Base-by-base conservation (phyloP, 2,797 vertebrate species). In the Gorsachius magnificus region DNA sequence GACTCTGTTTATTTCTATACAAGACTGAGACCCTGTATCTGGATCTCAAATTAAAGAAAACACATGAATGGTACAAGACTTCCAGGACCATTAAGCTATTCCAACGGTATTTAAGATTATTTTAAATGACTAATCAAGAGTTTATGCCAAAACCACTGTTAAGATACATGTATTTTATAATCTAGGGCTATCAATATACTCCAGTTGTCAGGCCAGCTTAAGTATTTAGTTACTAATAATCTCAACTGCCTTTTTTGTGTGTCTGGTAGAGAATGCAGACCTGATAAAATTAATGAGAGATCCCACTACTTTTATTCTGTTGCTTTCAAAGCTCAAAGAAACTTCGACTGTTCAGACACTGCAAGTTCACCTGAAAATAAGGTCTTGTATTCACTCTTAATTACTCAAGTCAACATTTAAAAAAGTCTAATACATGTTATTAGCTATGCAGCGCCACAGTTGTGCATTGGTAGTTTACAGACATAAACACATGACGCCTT, bases 381-480 rank as follows among this genome's bases (percentile, higher is more conserved):
- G 41, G 58, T 83, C 54, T 57, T 64, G 36, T 57, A 64, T 66
- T 89, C 25, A 56, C 38, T 69, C 71, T 68, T 53, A 87, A 71
- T 81, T 74, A 83, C 36, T 79, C 43, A 65, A 45, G 13, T 74
- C 46, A 86, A 60, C 72, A 79, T 57, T 83, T 87, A 1, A 53
- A 80, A 84, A 92, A 61, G 26, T 26, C 65, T 35, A 81, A 66
- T 29, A 88, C 41, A 25, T 43, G 75, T 58, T 60, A 87, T 57
- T 38, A 75, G 38, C 77, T 86, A 75, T 25, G 83, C 35, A 82
- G 51, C 0, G 0, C 69, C 76, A 85, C 56, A 92, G 45, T 50
- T 92, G 69, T 89, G 87, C 87, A 83, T 12, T 86, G 66, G 48
- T 72, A 76, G 43, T 70, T 94, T 78, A 95, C 82, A 94, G 63